phyloP scores from a whole-genome alignment of 2,797 vertebrate genomes.

The Coregonus sp. region DNA sequence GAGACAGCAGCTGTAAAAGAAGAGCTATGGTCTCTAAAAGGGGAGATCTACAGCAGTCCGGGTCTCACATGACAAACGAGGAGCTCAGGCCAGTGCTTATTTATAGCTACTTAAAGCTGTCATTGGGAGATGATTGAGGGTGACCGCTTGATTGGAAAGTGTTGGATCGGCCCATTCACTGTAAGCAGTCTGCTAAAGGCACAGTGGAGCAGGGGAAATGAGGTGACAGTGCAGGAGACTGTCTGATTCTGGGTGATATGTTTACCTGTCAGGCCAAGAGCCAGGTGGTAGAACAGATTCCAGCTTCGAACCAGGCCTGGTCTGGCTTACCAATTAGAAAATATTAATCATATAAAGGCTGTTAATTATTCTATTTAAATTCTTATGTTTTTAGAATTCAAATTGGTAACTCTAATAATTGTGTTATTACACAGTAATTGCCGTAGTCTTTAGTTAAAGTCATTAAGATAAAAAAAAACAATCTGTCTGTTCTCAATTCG shows the following conservation, averaged over 20 bases:
- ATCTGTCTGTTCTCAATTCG: no score
- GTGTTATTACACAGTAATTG: no score
- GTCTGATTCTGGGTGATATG: neutral
- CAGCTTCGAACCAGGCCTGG: neutral
- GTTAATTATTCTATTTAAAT: neutral
- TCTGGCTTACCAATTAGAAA: neutral
- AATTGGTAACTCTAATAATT: no score
- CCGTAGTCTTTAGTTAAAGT: no score
- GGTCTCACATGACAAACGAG: conserved; percentile 68
- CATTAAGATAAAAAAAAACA: no score
- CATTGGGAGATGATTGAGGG: conserved; percentile 69
- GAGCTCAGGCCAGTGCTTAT: conserved; percentile 59
- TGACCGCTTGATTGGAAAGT: conserved; percentile 74
- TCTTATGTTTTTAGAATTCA: no score
- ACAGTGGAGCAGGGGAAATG: conserved; percentile 51
- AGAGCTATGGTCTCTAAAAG: conserved; percentile 66
- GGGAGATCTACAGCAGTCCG: conserved; percentile 62
- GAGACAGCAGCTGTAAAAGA: conserved; percentile 66
- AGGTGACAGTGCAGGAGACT: conserved; percentile 29
- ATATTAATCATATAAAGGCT: neutral
- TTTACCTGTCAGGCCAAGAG: neutral
- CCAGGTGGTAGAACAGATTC: neutral
- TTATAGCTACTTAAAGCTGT: conserved; percentile 75
- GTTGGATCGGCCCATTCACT: conserved; percentile 52
- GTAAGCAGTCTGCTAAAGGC: conserved; percentile 45